Evolutionary conservation across 2,888 invertebrate genomes (phyloP), one percentile per base, ranked within the genome.

Genomic region (Tachina lurida): DNA sequence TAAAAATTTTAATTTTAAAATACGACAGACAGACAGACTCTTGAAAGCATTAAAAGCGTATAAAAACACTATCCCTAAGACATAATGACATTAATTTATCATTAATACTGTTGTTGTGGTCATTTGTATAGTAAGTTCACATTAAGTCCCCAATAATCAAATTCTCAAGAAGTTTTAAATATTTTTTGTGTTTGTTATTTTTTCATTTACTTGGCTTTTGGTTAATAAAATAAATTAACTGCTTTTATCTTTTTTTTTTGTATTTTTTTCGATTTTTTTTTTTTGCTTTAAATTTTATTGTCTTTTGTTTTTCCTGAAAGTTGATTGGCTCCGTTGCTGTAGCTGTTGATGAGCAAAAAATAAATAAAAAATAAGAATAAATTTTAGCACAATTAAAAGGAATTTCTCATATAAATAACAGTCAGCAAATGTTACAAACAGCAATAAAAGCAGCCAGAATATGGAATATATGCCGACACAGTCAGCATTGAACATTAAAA

Each of bases 331-430:
- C 58, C 17, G 13, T 15, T 13, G 45, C 58, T 60, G 17, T 5
- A 47, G 54, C 31, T 47, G 74, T 19, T 10, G 45, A 52, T n/a
- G 70, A 22, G 31, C 41, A 19, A 41, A n/a, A 74, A 41, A 76
- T 10, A 58, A 22, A 58, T 22, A 74, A 60, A 60, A 60, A 73
- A 75, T 43, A 67, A 65, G 68, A 80, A 80, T 83, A 80, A 86
- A 67, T 83, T 86, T 83, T 83, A 80, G 83, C 83, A 80, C 83
- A 86, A 86, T 86, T 83, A 86, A 86, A 79, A 83, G 79, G 86
- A 86, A 86, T 86, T 86, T 86, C 86, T 86, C 86, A 86, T 86
- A 86, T 86, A 86, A 86, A 86, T 80, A 83, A 86, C 86, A 83
- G 79, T 67, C 83, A 83, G 78, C 70, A 81, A 75, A 70, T 74